Base-by-base conservation (phyloP, 2,888 invertebrate species). In the Leistus spinibarbis region DNA sequence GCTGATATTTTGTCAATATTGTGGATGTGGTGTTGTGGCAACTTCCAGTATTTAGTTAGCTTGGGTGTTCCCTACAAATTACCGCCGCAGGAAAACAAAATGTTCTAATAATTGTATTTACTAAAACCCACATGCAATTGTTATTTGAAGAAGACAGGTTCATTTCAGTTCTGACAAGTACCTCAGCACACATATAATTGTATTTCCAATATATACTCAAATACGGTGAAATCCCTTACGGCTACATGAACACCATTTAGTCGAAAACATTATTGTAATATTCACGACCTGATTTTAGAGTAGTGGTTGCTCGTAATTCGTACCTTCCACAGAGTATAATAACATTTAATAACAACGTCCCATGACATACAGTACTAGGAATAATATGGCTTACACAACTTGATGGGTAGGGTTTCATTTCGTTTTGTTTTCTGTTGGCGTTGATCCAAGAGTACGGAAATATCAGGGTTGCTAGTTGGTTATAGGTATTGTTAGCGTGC, bases 131-230 rank as follows among this genome's bases (percentile, higher is more conserved):
- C 40, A 66, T 54, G 24, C 53, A 62, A 70, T 70, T 40, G 40
- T 16, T 62, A 70, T 70, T 60, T 17, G 4, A 27, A 70, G 20
- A 53, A 40, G 62, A 70, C 69, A 70, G 53, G 69, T 70, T 40
- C 62, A 62, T 70, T 70, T 70, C 69, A 70, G 53, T 62, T 70
- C 69, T 62, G 67, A 17, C 62, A 70, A 70, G 69, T 70, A 53
- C 62, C n/a, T 69, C 20, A n/a, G n/a, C n/a, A n/a, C n/a, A n/a
- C 53, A 70, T 7, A 70, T 70, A 62, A 70, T 53, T 22, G 13
- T 10, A 19, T 19, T 20, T 60, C 40, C 60, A 17, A 60, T 22
- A 60, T 60, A 13, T 10, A 16, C 10, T 5, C 60, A 60, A 19
- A 20, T 60, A 22, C 60, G 60, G 17, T 60, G 60, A 60, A 60